phyloP scores from a whole-genome alignment of 2,888 invertebrate genomes.

The Platerodrilus igneus region DNA sequence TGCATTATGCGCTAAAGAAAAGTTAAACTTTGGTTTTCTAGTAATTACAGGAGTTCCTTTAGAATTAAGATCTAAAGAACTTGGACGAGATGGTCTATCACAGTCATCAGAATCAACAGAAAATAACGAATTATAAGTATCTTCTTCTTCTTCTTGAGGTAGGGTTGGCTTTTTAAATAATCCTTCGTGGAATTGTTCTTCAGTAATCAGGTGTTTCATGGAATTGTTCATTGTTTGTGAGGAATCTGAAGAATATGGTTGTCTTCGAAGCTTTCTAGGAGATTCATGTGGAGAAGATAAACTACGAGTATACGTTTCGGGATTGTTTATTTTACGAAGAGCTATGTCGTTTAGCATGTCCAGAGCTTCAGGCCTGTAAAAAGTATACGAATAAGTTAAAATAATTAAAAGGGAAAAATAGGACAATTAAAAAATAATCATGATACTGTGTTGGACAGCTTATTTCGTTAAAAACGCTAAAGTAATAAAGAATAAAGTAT shows the following conservation, averaged over 20 bases:
- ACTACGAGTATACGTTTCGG: conserved; percentile 41
- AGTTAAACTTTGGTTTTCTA: conserved; percentile 67
- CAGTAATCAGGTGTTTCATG: conserved; percentile 34
- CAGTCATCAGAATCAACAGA: conserved; percentile 44
- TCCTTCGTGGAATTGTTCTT: conserved; percentile 49
- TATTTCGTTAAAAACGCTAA: too few relatives aligned
- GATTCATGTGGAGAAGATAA: conserved; percentile 59
- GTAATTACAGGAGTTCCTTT: conserved; percentile 57
- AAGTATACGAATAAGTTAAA: too few relatives aligned
- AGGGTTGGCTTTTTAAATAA: conserved; percentile 41
- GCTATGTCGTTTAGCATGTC: conserved; percentile 81
- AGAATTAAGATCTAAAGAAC: conserved; percentile 61
- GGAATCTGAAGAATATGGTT: conserved; percentile 47
- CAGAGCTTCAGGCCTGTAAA: conserved; percentile 80
- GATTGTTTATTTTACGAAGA: conserved; percentile 62
- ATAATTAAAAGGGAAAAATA: too few relatives aligned
- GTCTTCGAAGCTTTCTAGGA: conserved; percentile 47
- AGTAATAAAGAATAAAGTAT: too few relatives aligned
- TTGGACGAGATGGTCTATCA: conserved; percentile 51
- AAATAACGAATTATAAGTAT: conserved; percentile 45
- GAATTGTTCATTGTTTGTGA: conserved; percentile 35
- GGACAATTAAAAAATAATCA: too few relatives aligned
- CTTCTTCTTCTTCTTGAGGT: conserved; percentile 41
- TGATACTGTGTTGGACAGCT: too few relatives aligned
- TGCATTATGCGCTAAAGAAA: conserved; percentile 61